Evolutionary conservation across 2,113 vertebrate species (phyloP).

Genomic region (Gallinago media): DNA sequence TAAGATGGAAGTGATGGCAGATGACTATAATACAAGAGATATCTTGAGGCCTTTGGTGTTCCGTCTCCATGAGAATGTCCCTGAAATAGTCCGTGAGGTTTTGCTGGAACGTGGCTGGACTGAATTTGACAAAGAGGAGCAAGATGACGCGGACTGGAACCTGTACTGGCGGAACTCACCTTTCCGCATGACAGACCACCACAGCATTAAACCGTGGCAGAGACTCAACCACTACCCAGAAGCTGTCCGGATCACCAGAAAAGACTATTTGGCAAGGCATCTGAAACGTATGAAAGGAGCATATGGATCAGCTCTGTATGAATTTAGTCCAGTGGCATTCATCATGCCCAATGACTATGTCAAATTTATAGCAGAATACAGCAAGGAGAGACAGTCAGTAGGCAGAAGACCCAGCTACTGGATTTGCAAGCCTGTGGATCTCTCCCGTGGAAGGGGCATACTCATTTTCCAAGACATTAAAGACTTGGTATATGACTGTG

Average conservation of each 20-base stretch:
- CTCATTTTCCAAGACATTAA: slow-evolving; percentile 83
- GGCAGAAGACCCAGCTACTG: slow-evolving; percentile 67
- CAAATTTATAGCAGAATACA: slow-evolving; percentile 78
- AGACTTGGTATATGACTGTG: slow-evolving; percentile 77
- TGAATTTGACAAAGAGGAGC: slow-evolving; percentile 69
- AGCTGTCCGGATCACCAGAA: slow-evolving; percentile 79
- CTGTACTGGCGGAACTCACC: slow-evolving; percentile 78
- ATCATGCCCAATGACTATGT: slow-evolving; percentile 82
- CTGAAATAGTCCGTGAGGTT: slow-evolving; percentile 78
- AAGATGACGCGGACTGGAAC: slow-evolving; percentile 79
- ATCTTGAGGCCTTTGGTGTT: slow-evolving; percentile 71
- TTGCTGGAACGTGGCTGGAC: slow-evolving; percentile 83
- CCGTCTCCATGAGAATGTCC: slow-evolving; percentile 71
- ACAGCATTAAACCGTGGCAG: slow-evolving; percentile 81
- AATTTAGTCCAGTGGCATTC: slow-evolving; percentile 80
- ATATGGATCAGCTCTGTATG: slow-evolving; percentile 73
- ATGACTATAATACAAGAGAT: background rate
- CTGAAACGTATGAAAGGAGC: slow-evolving; percentile 78
- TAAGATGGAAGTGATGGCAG: background rate
- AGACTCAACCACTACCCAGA: slow-evolving; percentile 85
- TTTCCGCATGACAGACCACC: slow-evolving; percentile 73
- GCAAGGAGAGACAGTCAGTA: slow-evolving; percentile 47
- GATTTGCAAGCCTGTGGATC: slow-evolving; percentile 84
- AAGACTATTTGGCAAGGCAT: slow-evolving; percentile 81
- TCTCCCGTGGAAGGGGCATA: slow-evolving; percentile 83